A percentile compares a stretch with the other conserved stretches of the same genome.
phyloP scores from a whole-genome alignment of 2,888 invertebrate species.

The Quadroppia sp. region DNA sequence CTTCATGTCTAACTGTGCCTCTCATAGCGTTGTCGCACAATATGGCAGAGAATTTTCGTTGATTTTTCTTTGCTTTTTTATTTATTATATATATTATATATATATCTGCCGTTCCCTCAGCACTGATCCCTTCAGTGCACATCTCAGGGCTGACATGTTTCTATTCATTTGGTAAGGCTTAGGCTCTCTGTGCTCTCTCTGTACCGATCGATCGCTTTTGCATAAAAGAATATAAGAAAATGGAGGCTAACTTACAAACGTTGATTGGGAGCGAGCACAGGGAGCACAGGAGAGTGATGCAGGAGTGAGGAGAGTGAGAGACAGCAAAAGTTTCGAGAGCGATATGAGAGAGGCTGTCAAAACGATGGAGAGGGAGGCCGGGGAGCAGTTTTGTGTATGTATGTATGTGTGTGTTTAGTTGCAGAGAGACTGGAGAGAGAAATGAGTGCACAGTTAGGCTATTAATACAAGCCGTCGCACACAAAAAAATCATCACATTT shows the following conservation, averaged over 20 bases:
- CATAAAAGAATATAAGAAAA: conserved; percentile 36
- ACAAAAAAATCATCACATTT: neutral
- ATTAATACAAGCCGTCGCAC: conserved; percentile 25
- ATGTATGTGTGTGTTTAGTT: too few species aligned
- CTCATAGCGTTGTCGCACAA: conserved; percentile 1
- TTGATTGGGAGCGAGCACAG: neutral
- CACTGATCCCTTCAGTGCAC: conserved; percentile 28
- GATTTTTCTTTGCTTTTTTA: conserved; percentile 32
- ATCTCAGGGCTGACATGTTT: conserved; percentile 27
- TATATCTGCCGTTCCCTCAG: conserved; percentile 18
- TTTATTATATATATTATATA: conserved; percentile 34
- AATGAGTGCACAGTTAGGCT: neutral
- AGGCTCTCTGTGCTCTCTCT: neutral
- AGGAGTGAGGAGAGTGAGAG: neutral
- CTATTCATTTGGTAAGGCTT: conserved; percentile 19
- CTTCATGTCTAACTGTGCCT: neutral
- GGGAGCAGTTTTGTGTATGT: neutral
- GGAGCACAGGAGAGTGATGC: neutral
- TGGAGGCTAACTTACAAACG: conserved; percentile 31
- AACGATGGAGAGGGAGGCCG: neutral
- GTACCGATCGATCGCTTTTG: conserved; percentile 31
- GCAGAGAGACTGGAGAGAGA: neutral
- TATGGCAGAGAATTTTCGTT: conserved; percentile 15
- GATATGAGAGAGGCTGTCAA: neutral
- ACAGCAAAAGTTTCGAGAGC: neutral